Evolutionary conservation across 35 echinoderm and acorn worm species (phyloP), one percentile per base, ranked within the genome.

Genomic region (Apostichopus californicus): DNA sequence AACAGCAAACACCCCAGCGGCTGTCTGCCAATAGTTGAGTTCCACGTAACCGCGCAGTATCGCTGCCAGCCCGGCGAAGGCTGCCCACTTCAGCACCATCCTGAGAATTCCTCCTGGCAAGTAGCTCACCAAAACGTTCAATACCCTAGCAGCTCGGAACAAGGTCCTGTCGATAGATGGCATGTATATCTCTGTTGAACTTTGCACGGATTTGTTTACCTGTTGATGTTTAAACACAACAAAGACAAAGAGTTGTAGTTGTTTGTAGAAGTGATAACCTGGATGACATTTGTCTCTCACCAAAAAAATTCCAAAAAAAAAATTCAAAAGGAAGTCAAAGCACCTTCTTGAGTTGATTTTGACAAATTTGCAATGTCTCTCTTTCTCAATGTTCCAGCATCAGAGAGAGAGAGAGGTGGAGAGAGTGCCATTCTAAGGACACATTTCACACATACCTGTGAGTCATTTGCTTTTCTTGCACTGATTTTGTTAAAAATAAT

Each of bases 1-100:
- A 11, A 93, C 90, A 12, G 86, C 83, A 59, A 93, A 93, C 10
- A 94, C 87, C n/a, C 66, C 66, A 26, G 71, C 83, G 1, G 90
- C 73, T 12, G 93, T 89, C 5, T 84, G 92, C 90, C 88, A 79
- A 68, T 83, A 94, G 72, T 84, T 73, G 11, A 98, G 86, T 54
- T 73, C 90, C 18, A 88, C 60, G 81, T 93, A 97, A 23, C 90
- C 95, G 0, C 95, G 86, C 4, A 97, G 90, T 1, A 85, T 86
- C 4, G 91, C 95, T 25, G 91, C 95, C 23, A 97, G 72, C 3
- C 91, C 93, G n/a, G 80, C 87, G 59, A 97, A 94, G 0, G 91
- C 34, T 61, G 91, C 93, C 10, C 91, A 80, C 86, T 97, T 97
- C 56, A 93, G 54, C 22, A 68, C 89, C 89, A 91, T 91, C 77